Evolutionary conservation across 2,113 vertebrate genomes (phyloP), one percentile per base, ranked within the genome.

Genomic region (Catharus fuscescens): DNA sequence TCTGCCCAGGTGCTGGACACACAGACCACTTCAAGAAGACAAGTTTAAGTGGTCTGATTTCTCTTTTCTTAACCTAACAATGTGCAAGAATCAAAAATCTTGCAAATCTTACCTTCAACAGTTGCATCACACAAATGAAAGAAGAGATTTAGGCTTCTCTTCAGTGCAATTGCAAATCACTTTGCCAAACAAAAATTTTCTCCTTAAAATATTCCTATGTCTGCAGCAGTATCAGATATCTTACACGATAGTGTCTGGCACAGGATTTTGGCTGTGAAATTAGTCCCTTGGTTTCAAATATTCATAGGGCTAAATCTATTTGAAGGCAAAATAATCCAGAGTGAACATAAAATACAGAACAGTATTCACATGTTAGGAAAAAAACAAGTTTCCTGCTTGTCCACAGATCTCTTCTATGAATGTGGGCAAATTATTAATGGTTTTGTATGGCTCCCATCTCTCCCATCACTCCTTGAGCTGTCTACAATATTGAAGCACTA

Each of bases 181-280:
- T 70, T 70, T 93, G 95, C 82, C 94, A 92, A 79, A 94, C 59
- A 88, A 76, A 95, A 94, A 54, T 60, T 90, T 92, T 54, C 50
- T 26, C 64, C 52, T 67, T 83, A 88, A 93, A 93, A 93, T 80
- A 17, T 73, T 52, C 34, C 52, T 59, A 21, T 45, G 79, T 66
- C 79, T 93, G 76, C 64, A 84, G 81, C 34, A 60, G 42, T 52
- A 95, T 59, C 56, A 91, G 60, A 84, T 64, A 93, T 54, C 52
- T 94, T 67, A 70, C 67, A 69, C 32, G 88, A 48, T 69, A 66
- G 50, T 66, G 38, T 38, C 84, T 97, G 92, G 94, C 94, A 88
- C 10, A 47, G 4, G 25, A 70, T 85, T 92, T 96, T 96, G 92
- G 82, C 81, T 90, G 90, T 74, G 85, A 96, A 95, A 92, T 64